Evolutionary conservation across 1,140 invertebrate species (phyloP).

Genomic region (Diprion similis): DNA sequence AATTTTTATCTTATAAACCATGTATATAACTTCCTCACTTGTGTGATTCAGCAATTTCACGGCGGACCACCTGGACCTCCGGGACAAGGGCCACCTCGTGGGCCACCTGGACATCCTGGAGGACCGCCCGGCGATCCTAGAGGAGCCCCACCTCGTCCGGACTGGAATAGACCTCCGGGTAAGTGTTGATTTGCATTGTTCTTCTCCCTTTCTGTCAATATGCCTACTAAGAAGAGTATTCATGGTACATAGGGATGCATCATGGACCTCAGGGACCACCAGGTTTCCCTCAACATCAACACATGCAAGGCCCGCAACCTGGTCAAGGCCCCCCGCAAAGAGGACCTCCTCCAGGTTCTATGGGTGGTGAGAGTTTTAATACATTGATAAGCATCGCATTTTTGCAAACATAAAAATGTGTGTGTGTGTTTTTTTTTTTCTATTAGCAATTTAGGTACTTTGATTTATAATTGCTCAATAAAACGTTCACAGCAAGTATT

Average conservation of each 20-base stretch:
- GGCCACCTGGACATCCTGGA: conserved; percentile 64
- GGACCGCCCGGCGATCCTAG: conserved; percentile 64
- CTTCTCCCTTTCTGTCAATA: neutral
- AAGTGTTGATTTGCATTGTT: conserved; percentile 19
- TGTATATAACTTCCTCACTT: conserved; percentile 18
- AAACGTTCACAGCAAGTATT: too few relatives aligned
- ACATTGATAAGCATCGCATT: conserved; percentile 21
- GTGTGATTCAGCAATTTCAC: conserved; percentile 64
- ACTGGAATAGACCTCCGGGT: conserved; percentile 79
- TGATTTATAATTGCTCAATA: too few relatives aligned
- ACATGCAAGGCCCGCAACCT: conserved; percentile 74
- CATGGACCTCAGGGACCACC: conserved; percentile 61
- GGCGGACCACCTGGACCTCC: conserved; percentile 70
- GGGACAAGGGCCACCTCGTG: conserved; percentile 69
- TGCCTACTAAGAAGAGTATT: conserved; percentile 25
- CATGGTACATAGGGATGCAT: conserved; percentile 55
- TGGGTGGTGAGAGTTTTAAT: conserved; percentile 56
- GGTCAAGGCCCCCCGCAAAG: conserved; percentile 67
- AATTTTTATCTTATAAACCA: neutral
- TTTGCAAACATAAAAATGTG: too few relatives aligned
- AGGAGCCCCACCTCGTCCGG: conserved; percentile 70
- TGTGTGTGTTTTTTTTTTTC: too few relatives aligned
- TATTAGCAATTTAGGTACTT: neutral
- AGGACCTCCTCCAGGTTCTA: conserved; percentile 71
- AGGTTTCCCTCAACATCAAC: conserved; percentile 68